Evolutionary conservation across 2,888 invertebrate genomes (phyloP).

Genomic region (Heliconius hortense): DNA sequence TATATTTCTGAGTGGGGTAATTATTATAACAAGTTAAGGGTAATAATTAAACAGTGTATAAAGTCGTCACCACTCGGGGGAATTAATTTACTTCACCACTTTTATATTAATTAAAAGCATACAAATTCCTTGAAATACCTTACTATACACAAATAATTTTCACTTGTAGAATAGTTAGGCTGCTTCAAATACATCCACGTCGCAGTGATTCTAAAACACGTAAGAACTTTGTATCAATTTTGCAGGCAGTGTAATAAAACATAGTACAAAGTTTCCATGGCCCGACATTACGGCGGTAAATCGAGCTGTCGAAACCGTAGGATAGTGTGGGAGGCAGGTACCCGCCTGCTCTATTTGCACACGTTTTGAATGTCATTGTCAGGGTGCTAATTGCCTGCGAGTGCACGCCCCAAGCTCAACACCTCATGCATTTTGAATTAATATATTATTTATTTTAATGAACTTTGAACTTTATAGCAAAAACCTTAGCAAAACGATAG

Average conservation of each 20-base stretch:
- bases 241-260: slow-evolving; percentile 27
- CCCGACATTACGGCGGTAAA: slow-evolving; percentile 38
- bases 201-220: slow-evolving; percentile 19
- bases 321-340: slow-evolving; percentile 45
- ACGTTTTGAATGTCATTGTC: slow-evolving; percentile 79
- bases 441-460: slow-evolving; percentile 41
- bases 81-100: neutral
- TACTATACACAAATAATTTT: neutral
- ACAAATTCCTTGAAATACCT: neutral
- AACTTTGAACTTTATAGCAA: slow-evolving; percentile 29
- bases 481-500: slow-evolving; percentile 4
- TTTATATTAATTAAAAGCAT: neutral
- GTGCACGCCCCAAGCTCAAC: slow-evolving; percentile 42
- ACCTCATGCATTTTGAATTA: slow-evolving; percentile 43
- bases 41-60: neutral
- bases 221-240: slow-evolving; percentile 21
- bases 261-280: slow-evolving; percentile 29
- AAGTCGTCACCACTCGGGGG: neutral
- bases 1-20: neutral
- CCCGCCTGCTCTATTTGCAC: slow-evolving; percentile 67
- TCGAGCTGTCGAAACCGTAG: slow-evolving; percentile 42
- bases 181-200: slow-evolving; percentile 13
- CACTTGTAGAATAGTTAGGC: slow-evolving; percentile 13
- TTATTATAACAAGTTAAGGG: neutral
- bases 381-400: slow-evolving; percentile 67